Conservation (phyloP, 1,140 invertebrate genomes). For the Linepithema humile region DNA sequence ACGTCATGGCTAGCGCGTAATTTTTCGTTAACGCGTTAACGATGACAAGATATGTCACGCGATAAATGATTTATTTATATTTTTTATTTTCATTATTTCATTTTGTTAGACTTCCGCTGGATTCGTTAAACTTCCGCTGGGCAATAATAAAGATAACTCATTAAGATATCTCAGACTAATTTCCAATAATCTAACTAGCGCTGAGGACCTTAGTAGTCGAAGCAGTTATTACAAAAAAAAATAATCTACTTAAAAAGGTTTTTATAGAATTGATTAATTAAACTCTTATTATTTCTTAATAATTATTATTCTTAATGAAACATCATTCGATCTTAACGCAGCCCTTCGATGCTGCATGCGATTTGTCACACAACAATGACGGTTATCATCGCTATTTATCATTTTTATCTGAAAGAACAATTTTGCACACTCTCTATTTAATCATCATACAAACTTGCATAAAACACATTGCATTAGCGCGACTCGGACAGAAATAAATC, state of each 20-base stretch:
- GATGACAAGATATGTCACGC: not conserved
- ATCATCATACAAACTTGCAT: not conserved
- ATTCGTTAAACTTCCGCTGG: not conserved
- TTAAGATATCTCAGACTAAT: not conserved
- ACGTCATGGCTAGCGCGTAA: slow-evolving; percentile 18
- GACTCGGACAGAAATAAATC: slow-evolving; percentile 26
- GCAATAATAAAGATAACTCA: not conserved
- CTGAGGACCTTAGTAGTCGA: too few relatives aligned
- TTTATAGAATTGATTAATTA: not conserved
- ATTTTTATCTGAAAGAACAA: too few relatives aligned
- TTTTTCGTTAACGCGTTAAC: slow-evolving; percentile 37
- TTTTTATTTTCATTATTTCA: not conserved
- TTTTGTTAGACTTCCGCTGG: not conserved
- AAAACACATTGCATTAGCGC: slow-evolving; percentile 9
- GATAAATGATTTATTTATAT: slow-evolving; percentile 17
- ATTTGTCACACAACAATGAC: too few relatives aligned
- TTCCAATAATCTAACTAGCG: too few relatives aligned
- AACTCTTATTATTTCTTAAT: not conserved
- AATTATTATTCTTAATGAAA: not conserved
- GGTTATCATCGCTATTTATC: too few relatives aligned
- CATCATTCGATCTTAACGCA: not conserved
- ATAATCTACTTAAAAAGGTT: not conserved
- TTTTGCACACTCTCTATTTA: too few relatives aligned
- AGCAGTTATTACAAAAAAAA: too few relatives aligned
- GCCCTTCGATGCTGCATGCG: too few relatives aligned